Evolutionary conservation across 2,113 vertebrate genomes (phyloP), one percentile per base, ranked within the genome.

Genomic region (Anguilla rostrata): DNA sequence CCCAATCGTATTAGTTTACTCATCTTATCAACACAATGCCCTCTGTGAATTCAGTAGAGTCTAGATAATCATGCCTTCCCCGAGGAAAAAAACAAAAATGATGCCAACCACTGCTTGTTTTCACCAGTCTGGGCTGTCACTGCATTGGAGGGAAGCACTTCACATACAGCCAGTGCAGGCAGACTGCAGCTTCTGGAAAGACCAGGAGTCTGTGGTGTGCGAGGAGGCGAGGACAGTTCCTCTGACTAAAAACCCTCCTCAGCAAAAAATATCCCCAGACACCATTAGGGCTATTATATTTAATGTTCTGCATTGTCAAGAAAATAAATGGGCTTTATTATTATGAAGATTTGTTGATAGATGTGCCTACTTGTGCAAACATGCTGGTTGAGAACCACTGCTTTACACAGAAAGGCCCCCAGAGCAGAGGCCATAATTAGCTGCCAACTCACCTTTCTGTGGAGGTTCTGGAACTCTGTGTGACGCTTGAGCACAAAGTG

Each of bases 391-490:
- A 53, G 49, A 53, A 1, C 9, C 43, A 14, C 49, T 53, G 49
- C 43, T 46, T 9, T 5, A 46, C 43, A 53, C 49, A 12, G 49
- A 53, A 9, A 6, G 43, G 49, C 8, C 39, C 80, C 22, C 40
- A 81, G 11, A 46, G 15, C 41, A 1, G 39, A 41, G 16, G 39
- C 71, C 71, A 18, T 5, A 16, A 56, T 15, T 16, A 57, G 15
- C 5, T 12, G 34, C 29, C 16, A 29, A 78, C 93, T 85, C 92
- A 98, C 98, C 95, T 93, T 95, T 89, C 97, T 97, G 92, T 99
- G 98, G 39, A 99, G 96, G 0, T 93, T 94, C 85, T 98, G 97
- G 93, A 99, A 99, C 87, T 99, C 97, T 5, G 97, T 96, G 94
- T 94, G 96, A 87, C 96, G 96, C 88, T 96, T 94, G 1, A 93